phyloP scores from a whole-genome alignment of 2,797 vertebrate genomes.

The Meda fulgida region DNA sequence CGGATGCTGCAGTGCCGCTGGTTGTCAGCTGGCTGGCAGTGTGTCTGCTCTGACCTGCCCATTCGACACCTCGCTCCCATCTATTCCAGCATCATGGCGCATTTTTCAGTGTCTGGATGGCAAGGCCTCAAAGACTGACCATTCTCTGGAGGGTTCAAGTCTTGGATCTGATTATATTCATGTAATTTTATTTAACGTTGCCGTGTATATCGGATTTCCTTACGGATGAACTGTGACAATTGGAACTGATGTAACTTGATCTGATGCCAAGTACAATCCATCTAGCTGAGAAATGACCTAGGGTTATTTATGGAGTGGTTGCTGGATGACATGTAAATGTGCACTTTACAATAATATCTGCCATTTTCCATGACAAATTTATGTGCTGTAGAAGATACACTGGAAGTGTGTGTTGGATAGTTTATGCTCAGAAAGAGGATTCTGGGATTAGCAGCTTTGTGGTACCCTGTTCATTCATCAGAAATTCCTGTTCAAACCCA shows the following conservation, averaged over 20 bases:
- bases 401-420: not conserved
- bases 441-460: constrained; percentile 43
- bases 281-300: constrained; percentile 12
- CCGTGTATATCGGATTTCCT: constrained; percentile 21
- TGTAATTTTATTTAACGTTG: constrained; percentile 30
- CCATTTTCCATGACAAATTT: constrained; percentile 9
- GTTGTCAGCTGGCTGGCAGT: constrained; percentile 52
- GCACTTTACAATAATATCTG: constrained; percentile 22
- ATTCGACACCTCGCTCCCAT: constrained; percentile 46
- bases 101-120: constrained; percentile 23
- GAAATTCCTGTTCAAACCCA: constrained; percentile 43
- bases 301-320: constrained; percentile 31
- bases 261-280: constrained; percentile 29
- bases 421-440: constrained; percentile 29
- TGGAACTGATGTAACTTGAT: constrained; percentile 20
- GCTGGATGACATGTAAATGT: constrained; percentile 35
- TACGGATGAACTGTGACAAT: constrained; percentile 25
- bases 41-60: constrained; percentile 48
- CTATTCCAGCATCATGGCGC: constrained; percentile 20
- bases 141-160: constrained; percentile 3
- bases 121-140: not conserved
- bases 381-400: constrained; percentile 21
- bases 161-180: constrained; percentile 18
- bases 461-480: constrained; percentile 42
- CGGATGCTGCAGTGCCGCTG: constrained; percentile 54